phyloP scores from a whole-genome alignment of 2,888 invertebrate species.

The Apamea anceps region DNA sequence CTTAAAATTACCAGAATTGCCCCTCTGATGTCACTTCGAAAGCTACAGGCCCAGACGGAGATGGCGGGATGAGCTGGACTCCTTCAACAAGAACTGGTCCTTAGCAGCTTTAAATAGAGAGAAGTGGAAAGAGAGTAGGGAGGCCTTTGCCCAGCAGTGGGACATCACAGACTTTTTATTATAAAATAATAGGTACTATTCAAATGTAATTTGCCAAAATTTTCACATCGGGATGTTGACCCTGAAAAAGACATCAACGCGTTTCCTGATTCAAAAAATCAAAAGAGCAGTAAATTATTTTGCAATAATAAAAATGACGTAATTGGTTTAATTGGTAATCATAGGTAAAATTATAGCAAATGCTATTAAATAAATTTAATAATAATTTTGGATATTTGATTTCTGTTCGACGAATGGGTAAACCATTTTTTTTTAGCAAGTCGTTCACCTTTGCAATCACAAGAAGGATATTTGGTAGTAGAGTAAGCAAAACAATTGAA shows the following conservation, averaged over 20 bases:
- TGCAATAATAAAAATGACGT: background rate
- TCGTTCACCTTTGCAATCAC: conserved; percentile 49
- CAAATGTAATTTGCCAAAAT: background rate
- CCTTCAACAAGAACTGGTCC: no score
- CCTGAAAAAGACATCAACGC: conserved; percentile 49
- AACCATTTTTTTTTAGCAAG: conserved; percentile 51
- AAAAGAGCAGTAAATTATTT: background rate
- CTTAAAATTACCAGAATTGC: no score
- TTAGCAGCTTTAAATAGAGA: no score
- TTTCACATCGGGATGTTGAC: background rate
- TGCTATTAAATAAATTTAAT: background rate
- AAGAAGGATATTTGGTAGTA: conserved; percentile 27
- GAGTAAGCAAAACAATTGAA: conserved; percentile 29
- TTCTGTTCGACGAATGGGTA: conserved; percentile 19
- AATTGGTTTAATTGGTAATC: background rate
- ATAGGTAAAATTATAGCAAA: background rate
- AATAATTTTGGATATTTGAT: conserved; percentile 29
- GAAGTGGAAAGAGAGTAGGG: no score
- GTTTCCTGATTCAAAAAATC: background rate
- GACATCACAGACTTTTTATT: no score
- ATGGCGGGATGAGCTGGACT: no score
- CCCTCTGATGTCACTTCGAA: no score
- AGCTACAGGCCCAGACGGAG: no score
- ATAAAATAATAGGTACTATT: no score
- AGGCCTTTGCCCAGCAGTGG: no score